Evolutionary conservation across 2,888 invertebrate genomes (phyloP), one percentile per base, ranked within the genome.

Genomic region (Polyommatus iphigenia): DNA sequence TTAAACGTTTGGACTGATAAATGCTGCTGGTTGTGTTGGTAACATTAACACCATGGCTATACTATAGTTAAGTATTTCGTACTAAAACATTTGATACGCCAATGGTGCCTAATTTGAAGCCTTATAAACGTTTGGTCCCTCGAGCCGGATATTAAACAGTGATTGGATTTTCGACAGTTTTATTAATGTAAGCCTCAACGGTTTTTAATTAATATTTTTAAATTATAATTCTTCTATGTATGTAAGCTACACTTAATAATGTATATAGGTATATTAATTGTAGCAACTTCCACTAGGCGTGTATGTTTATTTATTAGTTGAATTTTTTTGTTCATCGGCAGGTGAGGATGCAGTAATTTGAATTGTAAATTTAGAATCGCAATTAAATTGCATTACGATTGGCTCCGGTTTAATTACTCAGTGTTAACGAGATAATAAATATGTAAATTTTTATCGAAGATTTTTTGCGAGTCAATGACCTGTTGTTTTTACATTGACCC

Each of bases 271-370:
- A 59, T 59, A 59, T 2, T 20, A 7, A 20, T 8, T 1, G 24
- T 62, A 15, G 29, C 54, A 18, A 67, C 32, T 67, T 67, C 29
- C 67, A 67, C 29, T 29, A 67, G 67, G 67, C 29, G 29, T 32
- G 67, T 29, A 32, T 67, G 29, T 67, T 15, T 67, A 67, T 67
- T 67, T 15, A 32, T 67, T 32, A 67, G 67, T 32, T 67, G 20
- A 29, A 67, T 29, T 67, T 67, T 67, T 67, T 67, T 67, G 67
- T 67, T 67, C 29, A 67, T 67, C 13, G 67, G 15, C 67, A 67
- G 67, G 32, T 67, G 67, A 67, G 67, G 67, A 67, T 67, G 29
- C 62, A 67, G 4, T 24, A 10, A 67, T 67, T 67, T 29, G 29
- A 67, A 67, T 67, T 67, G 20, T 67, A 67, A 67, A 67, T 67